These are phyloP conservation scores for Leptopilina drosophilae DNA, from an alignment of 2,888 invertebrate species.

Conservation along the genomic window DNA sequence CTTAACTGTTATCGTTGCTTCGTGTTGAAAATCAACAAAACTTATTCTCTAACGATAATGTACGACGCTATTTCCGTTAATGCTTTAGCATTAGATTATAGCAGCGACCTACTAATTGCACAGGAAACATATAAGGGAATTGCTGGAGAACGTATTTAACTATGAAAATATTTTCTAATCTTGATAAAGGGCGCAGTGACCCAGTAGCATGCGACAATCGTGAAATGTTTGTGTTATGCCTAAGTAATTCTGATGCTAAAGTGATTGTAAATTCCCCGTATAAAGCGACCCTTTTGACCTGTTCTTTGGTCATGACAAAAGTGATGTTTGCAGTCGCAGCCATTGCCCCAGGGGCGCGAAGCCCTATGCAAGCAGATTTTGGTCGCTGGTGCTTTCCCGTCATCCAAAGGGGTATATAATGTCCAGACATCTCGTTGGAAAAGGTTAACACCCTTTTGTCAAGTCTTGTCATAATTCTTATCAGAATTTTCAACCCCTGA, in stretches of 20 bases:
- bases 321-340: slow-evolving; percentile 59
- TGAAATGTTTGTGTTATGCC: slow-evolving; percentile 64
- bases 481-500: neutral
- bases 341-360: slow-evolving; percentile 42
- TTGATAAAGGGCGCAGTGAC: slow-evolving; percentile 54
- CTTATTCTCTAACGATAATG: slow-evolving; percentile 1
- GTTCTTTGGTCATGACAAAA: slow-evolving; percentile 56
- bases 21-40: slow-evolving; percentile 9
- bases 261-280: slow-evolving; percentile 63
- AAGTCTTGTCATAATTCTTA: slow-evolving; percentile 32
- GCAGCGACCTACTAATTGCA: slow-evolving; percentile 1
- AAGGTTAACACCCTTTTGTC: slow-evolving; percentile 30
- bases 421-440: slow-evolving; percentile 8
- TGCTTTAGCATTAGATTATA: slow-evolving; percentile 17
- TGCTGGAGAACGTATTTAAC: neutral
- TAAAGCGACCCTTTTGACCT: slow-evolving; percentile 58
- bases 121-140: slow-evolving; percentile 5
- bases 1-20: neutral
- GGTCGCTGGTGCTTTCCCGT: neutral
- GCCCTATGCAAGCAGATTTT: neutral
- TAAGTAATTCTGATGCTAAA: slow-evolving; percentile 59
- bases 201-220: slow-evolving; percentile 56
- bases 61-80: slow-evolving; percentile 6
- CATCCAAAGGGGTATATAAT: slow-evolving; percentile 5
- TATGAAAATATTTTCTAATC: slow-evolving; percentile 46